phyloP scores from a whole-genome alignment of 2,888 invertebrate genomes.

The Agrotis ipsilon region DNA sequence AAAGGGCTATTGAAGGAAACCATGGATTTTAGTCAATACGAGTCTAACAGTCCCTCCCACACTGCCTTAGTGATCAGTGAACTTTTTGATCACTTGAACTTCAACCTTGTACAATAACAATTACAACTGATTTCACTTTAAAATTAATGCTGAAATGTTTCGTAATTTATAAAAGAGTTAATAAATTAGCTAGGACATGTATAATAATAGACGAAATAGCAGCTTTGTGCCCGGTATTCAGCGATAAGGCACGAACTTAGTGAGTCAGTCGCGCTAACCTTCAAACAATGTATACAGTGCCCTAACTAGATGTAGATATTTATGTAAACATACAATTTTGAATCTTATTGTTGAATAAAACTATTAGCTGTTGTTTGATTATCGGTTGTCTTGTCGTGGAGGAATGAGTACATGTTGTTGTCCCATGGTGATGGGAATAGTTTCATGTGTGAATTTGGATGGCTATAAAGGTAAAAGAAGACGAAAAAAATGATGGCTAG shows the following conservation, averaged over 20 bases:
- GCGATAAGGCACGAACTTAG: slow-evolving; percentile 76
- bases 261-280: slow-evolving; percentile 62
- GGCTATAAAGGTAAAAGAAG: too few species aligned
- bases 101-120: background rate
- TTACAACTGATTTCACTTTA: slow-evolving; percentile 14
- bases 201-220: slow-evolving; percentile 71
- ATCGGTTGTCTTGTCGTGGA: too few species aligned
- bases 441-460: too few species aligned
- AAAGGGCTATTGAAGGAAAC: too few species aligned
- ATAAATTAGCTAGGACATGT: slow-evolving; percentile 70
- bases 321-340: slow-evolving; percentile 14
- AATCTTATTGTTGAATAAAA: background rate
- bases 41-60: too few species aligned
- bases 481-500: too few species aligned
- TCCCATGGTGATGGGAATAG: too few species aligned
- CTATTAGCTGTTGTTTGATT: too few species aligned
- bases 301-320: background rate
- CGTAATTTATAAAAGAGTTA: slow-evolving; percentile 43
- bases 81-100: background rate
- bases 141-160: slow-evolving; percentile 40
- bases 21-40: too few species aligned
- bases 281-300: slow-evolving; percentile 44
- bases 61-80: background rate
- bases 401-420: too few species aligned
- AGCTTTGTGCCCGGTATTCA: slow-evolving; percentile 67